phyloP scores from a whole-genome alignment of 2,888 invertebrate species.

The Latrodectus hesperus region DNA sequence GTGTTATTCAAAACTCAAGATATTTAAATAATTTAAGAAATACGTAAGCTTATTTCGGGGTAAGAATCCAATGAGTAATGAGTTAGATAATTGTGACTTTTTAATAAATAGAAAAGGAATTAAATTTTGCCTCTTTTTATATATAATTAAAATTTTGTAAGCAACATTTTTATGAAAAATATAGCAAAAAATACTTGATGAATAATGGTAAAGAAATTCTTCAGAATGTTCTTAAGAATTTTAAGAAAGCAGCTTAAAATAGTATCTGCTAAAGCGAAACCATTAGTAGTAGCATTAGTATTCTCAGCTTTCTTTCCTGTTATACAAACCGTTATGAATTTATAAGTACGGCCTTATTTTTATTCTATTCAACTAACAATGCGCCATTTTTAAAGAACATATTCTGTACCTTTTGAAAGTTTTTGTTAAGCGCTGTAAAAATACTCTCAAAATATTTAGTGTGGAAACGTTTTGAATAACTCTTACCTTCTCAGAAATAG shows the following conservation, averaged over 20 bases:
- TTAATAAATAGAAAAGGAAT: constrained; percentile 26
- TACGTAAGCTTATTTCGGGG: no score
- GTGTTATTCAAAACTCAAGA: no score
- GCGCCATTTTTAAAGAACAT: constrained; percentile 51
- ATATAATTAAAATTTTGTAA: constrained; percentile 38
- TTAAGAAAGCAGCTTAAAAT: constrained; percentile 1
- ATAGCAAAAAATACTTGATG: no score
- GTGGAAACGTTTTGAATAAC: constrained; percentile 45
- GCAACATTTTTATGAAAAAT: no score
- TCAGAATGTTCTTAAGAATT: constrained; percentile 1
- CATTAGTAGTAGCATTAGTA: constrained; percentile 62
- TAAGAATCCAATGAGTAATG: no score
- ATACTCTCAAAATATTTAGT: constrained; percentile 60
- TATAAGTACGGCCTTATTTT: constrained; percentile 53
- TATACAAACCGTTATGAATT: constrained; percentile 50
- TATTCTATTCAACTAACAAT: constrained; percentile 49
- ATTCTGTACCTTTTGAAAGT: constrained; percentile 44
- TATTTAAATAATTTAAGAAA: no score
- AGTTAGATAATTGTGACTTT: no score
- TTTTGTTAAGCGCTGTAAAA: constrained; percentile 53
- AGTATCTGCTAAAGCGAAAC: constrained; percentile 21
- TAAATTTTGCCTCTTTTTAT: constrained; percentile 53
- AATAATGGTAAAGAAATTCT: background rate
- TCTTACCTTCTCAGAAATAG: constrained; percentile 10
- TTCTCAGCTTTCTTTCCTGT: constrained; percentile 30